Conservation (phyloP, 2,797 vertebrate genomes). For the Allobates femoralis region DNA sequence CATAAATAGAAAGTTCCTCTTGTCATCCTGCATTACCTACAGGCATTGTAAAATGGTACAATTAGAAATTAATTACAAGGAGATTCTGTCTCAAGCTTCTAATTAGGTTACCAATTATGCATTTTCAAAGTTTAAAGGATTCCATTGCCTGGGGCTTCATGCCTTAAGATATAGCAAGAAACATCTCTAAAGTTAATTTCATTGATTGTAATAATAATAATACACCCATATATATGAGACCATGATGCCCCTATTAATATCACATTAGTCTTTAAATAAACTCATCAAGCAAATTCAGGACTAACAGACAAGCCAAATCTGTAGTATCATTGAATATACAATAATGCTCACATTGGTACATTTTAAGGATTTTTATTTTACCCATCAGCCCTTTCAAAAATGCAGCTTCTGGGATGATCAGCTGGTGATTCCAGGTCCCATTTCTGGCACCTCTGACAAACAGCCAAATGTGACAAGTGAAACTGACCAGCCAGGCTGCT, state of each 20-base stretch:
- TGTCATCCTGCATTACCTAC: not conserved
- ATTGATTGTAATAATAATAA: conserved; percentile 25
- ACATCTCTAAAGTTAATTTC: conserved; percentile 16
- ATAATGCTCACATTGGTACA: not conserved
- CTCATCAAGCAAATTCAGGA: not conserved
- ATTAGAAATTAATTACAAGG: conserved; percentile 57
- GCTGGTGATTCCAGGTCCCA: not conserved
- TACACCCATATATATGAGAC: not conserved
- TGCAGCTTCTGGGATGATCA: not conserved
- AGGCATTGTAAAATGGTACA: conserved; percentile 37
- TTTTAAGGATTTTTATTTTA: not conserved
- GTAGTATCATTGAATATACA: not conserved
- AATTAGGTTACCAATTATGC: conserved; percentile 44
- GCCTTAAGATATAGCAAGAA: conserved; percentile 22
- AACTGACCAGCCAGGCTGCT: not conserved
- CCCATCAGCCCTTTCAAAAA: not conserved
- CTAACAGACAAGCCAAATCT: not conserved
- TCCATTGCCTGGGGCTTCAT: conserved; percentile 28
- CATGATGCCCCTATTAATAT: not conserved
- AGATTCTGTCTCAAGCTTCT: conserved; percentile 42
- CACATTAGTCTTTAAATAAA: not conserved
- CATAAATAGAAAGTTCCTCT: not conserved
- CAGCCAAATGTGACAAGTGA: not conserved
- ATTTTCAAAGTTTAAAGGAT: conserved; percentile 36
- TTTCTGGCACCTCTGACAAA: not conserved